Evolutionary conservation across 2,113 vertebrate genomes (phyloP), one percentile per base, ranked within the genome.

Genomic region (Alligator mississippiensis): DNA sequence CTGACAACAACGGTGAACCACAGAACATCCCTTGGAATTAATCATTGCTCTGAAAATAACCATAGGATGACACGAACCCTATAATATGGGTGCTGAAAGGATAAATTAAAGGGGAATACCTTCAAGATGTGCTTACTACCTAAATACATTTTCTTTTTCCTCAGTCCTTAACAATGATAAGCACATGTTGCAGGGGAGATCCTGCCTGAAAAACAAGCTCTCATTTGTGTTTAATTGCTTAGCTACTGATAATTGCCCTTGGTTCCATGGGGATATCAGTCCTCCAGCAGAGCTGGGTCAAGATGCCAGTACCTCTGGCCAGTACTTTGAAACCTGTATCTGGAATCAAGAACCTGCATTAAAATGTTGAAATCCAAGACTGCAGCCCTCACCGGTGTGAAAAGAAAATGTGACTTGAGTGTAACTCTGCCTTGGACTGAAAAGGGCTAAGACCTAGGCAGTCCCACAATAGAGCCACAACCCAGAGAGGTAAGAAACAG

Each of bases 11-110:
- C 54, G 57, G 54, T 64, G 80, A 64, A 66, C 80, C 79, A 28
- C 79, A 64, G 38, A 19, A 75, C 79, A 82, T 34, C 79, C 87
- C 70, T 88, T 61, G n/a, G 57, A 38, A 59, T 89, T 79, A 89
- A 81, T 89, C 87, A 89, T 80, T 70, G 59, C 70, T 89, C 72
- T 72, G n/a, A 72, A 89, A 89, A 89, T 82, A 89, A 77, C 64
- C 59, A 63, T 30, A 13, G 70, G 28, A 61, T 61, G 28, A 55
- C 70, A 54, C 58, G 70, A 75, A 81, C 79, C 80, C 87, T 89
- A 59, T 82, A 76, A 89, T 77, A 57, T 82, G 72, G 38, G n/a
- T 3, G 3, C 47, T 38, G 72, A 89, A 82, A 77, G 87, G 24
- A 9, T 17, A 54, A 64, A 81, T 89, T 89, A 89, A 76, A 64